These are phyloP conservation scores for Lepeophtheirus salmonis DNA, from an alignment of 1,140 invertebrate genomes.

Conservation along the genomic window DNA sequence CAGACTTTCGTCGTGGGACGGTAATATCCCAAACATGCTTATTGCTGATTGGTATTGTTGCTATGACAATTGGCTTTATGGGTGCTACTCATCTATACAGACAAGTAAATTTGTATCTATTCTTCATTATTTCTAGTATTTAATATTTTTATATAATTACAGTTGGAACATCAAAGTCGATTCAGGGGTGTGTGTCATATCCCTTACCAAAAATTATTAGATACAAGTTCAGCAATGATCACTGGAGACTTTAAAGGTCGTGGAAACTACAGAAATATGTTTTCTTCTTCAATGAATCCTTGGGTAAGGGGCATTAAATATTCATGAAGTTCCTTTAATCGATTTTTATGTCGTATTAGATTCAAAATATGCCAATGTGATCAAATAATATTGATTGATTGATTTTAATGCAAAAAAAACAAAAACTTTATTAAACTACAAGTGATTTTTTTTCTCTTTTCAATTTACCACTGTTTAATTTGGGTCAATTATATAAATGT, in stretches of 20 bases:
- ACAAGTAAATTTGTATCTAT: neutral
- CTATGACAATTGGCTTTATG: neutral
- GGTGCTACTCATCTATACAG: neutral
- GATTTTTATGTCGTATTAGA: too few species aligned
- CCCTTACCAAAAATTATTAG: neutral
- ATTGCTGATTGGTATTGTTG: neutral
- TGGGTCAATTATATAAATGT: too few species aligned
- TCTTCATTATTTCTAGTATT: neutral
- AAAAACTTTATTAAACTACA: too few species aligned
- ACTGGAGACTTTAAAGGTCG: neutral
- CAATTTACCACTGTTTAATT: too few species aligned
- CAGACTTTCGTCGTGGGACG: neutral
- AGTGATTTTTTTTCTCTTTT: too few species aligned
- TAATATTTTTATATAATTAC: neutral
- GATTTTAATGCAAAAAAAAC: too few species aligned
- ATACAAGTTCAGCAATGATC: neutral
- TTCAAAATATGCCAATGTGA: too few species aligned
- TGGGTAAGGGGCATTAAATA: neutral
- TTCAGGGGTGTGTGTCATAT: neutral
- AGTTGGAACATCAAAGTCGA: neutral
- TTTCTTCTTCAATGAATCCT: neutral
- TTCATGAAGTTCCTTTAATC: too few species aligned
- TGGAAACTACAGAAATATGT: neutral
- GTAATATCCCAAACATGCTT: neutral
- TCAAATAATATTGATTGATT: too few species aligned